Percentiles rank a stretch among this genome's conserved stretches.
Evolutionary conservation across 1,140 invertebrate species (phyloP).

Genomic region (Scaptomyza pallida): DNA sequence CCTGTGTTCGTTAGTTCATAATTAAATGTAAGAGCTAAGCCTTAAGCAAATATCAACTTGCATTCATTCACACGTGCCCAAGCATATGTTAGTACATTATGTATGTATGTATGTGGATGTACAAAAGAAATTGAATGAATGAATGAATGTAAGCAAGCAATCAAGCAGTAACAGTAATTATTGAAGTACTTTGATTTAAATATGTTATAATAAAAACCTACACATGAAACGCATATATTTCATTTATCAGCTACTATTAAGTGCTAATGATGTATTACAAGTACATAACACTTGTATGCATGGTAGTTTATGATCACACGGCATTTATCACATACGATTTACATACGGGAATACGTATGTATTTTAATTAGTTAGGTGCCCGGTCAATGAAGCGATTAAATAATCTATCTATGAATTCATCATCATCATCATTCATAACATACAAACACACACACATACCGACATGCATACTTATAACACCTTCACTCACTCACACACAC

Average conservation of each 20-base stretch:
- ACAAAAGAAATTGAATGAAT: conserved; percentile 23
- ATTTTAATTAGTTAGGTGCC: neutral
- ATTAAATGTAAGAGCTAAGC: conserved; percentile 47
- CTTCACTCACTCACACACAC: neutral
- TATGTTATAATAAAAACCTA: conserved; percentile 45
- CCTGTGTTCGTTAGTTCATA: conserved; percentile 80
- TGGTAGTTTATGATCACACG: conserved; percentile 39
- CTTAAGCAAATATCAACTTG: conserved; percentile 44
- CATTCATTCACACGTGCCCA: conserved; percentile 23
- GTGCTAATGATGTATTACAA: neutral
- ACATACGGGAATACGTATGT: neutral
- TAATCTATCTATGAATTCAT: conserved; percentile 1
- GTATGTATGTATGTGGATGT: neutral
- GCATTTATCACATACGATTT: conserved; percentile 8
- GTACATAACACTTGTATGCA: conserved; percentile 40
- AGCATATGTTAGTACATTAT: conserved; percentile 1
- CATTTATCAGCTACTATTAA: conserved; percentile 27
- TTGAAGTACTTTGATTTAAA: conserved; percentile 33
- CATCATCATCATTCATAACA: conserved; percentile 9
- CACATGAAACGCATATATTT: conserved; percentile 44
- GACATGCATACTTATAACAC: neutral
- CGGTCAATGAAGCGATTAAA: conserved; percentile 8
- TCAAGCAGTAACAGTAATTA: conserved; percentile 34
- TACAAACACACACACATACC: conserved; percentile 11
- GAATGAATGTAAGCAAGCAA: conserved; percentile 28